phyloP scores from a whole-genome alignment of 2,797 vertebrate species.

The Agapornis canus region DNA sequence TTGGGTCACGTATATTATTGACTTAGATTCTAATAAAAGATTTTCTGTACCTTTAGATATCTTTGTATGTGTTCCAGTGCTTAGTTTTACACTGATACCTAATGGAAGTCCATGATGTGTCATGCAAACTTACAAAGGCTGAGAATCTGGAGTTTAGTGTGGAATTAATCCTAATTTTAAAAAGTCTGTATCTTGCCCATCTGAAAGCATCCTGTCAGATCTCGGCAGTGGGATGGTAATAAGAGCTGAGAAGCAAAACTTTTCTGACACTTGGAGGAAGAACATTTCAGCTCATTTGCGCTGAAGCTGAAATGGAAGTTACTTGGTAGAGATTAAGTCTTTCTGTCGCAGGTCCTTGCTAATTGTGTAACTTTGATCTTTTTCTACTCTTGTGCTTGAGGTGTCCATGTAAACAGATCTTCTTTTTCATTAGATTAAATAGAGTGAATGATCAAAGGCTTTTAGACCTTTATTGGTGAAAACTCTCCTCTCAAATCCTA shows the following conservation, averaged over 20 bases:
- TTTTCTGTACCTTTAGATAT: conserved; percentile 69
- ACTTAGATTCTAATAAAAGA: conserved; percentile 70
- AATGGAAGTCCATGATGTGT: conserved; percentile 24
- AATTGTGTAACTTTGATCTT: conserved; percentile 67
- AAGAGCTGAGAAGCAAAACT: conserved; percentile 35
- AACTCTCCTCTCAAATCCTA: conserved; percentile 39
- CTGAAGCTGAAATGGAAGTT: conserved; percentile 46
- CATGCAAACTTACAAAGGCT: conserved; percentile 8
- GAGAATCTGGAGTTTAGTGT: conserved; percentile 43
- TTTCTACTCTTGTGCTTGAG: conserved; percentile 56
- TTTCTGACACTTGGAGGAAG: conserved; percentile 25
- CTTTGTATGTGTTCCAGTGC: conserved; percentile 65
- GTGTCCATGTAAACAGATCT: conserved; percentile 64
- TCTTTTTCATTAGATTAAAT: conserved; percentile 60
- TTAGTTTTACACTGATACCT: conserved; percentile 49
- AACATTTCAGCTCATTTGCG: conserved; percentile 24
- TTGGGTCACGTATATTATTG: conserved; percentile 66
- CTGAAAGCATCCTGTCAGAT: conserved; percentile 39
- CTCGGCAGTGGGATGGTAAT: conserved; percentile 15
- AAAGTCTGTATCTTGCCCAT: conserved; percentile 9
- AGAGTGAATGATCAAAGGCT: conserved; percentile 58
- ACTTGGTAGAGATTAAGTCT: conserved; percentile 37
- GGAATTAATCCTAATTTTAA: conserved; percentile 18
- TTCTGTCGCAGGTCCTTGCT: conserved; percentile 28
- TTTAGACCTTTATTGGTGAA: conserved; percentile 56